Base-by-base conservation (phyloP, 2,797 vertebrate genomes). In the Falco naumanni region DNA sequence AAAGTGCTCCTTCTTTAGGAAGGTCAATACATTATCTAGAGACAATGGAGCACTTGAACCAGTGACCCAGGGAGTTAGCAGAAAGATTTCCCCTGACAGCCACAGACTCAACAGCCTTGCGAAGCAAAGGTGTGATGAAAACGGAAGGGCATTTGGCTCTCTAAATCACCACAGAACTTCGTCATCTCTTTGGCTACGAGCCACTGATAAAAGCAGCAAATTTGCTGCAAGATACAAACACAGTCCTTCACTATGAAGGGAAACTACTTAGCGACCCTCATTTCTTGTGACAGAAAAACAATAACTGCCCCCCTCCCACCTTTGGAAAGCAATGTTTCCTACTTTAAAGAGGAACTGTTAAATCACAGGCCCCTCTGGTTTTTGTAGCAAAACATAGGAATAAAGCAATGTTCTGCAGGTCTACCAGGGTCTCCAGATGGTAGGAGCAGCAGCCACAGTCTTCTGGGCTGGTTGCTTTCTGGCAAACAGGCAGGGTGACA, bases 391-490 rank as follows among this genome's bases (percentile, higher is more conserved):
- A 88, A 70, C 37, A 37, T 16, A 39, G 57, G 54, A 64, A 45
- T 41, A 66, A 57, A n/a, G 41, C 43, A 21, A 45, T 66, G 87
- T 82, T 92, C 91, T 10, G 45, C 26, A 43, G 29, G 71, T 97
- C 98, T 98, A 98, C 98, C 98, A 99, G 41, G 99, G 98, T 92
- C 99, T 98, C 98, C 98, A 99, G 94, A 99, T 96, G 85, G 61
- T 86, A 1, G 91, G 45, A 63, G 84, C 79, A 37, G 74, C 81
- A 56, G 72, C 7, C 26, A n/a, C 7, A 2, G 64, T 79, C 59
- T 92, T 64, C 97, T 98, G 90, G 81, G 84, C 90, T 74, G 95
- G 94, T 41, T 88, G 89, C 84, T 87, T 93, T 74, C 90, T 90
- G 71, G 91, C 45, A 39, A 95, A 47, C 20, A 31, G 22, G 1